Evolutionary conservation across 2,888 invertebrate species (phyloP), one percentile per base, ranked within the genome.

Genomic region (Bugula neritina): DNA sequence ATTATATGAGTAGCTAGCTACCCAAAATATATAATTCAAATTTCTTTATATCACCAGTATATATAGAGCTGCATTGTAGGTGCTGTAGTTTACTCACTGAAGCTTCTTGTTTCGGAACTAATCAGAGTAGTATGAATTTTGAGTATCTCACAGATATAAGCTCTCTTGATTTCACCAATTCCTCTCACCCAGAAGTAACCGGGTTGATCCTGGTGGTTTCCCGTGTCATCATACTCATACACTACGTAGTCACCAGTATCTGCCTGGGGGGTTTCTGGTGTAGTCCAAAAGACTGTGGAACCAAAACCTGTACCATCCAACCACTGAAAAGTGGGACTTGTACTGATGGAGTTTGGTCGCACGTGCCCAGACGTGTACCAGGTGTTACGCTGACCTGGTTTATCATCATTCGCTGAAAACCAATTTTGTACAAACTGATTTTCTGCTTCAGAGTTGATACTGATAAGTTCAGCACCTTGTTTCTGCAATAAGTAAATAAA

Each of bases 361-460:
- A 74, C 54, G 54, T 71, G 72, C 5, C 91, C 90, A 43, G 92
- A 91, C 43, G 92, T 88, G 81, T 92, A 94, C 92, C 94, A 95
- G 13, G 27, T 10, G 2, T 63, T 27, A 63, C 63, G 10, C 89
- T 88, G 74, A 13, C 91, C 88, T 82, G 92, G 72, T 17, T 73
- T 74, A 13, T 92, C 92, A 85, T 94, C 94, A 78, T 90, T 87
- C 80, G 88, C 87, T 80, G 90, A 89, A 23, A 95, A 84, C 79
- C 91, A 89, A 75, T 91, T 89, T 17, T 92, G 87, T 58, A 95
- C 87, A 80, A 93, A 94, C 0, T 91, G 89, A 86, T 94, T 93
- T 81, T 95, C 94, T 74, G 93, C 93, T 5, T 91, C 87, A 73
- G 87, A 90, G 80, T 91, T 91, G 10, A 95, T 88, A 75, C 73